Evolutionary conservation across 1,140 invertebrate species (phyloP), one percentile per base, ranked within the genome.

Genomic region (Eumeta japonica): DNA sequence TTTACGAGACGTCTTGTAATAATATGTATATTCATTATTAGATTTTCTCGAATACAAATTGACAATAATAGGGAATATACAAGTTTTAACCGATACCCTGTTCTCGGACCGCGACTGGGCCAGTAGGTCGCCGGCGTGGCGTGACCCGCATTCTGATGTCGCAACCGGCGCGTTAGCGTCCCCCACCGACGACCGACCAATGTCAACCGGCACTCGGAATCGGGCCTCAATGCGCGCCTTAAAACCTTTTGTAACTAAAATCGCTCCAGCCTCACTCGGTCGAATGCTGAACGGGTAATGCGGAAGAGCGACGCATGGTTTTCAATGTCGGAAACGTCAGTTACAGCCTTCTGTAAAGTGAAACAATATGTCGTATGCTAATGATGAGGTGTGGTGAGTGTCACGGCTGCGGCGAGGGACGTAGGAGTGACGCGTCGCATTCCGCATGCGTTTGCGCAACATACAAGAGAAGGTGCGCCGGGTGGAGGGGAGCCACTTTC

Each of bases 381-480:
- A 63, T 62, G 35, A 54, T 62, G 35, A 54, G 41, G 45, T 7
- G 41, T 41, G 55, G 55, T 44, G 46, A 53, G 48, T 58, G 52
- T 48, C 57, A 55, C 35, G 45, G 48, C 18, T 17, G 30, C 16
- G 20, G 19, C 30, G 10, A 17, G 17, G 28, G 29, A 12, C 19
- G 29, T 16, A 19, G 13, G 12, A 11, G 28, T 28, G 16, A 28
- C 12, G 18, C 19, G 18, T 15, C 38, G 38, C 48, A 65, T 64
- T 65, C 60, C 52, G 55, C 56, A 47, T 58, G 50, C 42, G 54
- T 61, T 68, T 66, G 59, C 62, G 62, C 57, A 67, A 67, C 56
- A 55, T 43, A 39, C 49, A 56, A 62, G 61, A 63, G 56, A 62
- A 58, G 51, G 53, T 48, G 45, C 41, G 35, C 35, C 24, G 35